These are phyloP conservation scores for Yponomeuta sedellus DNA, from an alignment of 2,888 invertebrate species.

Conservation along the genomic window DNA sequence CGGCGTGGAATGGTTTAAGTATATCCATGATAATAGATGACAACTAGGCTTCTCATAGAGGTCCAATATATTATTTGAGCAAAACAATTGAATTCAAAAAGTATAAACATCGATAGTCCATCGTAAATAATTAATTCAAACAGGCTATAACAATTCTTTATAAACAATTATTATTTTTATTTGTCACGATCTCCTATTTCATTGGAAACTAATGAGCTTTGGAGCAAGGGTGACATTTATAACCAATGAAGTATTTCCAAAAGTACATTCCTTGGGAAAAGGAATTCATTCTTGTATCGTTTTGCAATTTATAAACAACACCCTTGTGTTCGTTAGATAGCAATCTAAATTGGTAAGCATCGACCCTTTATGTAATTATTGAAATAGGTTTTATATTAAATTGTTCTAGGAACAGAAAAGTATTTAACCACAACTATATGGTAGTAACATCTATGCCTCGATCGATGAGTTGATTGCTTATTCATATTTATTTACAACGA, in stretches of 20 bases:
- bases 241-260: neutral
- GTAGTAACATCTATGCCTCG: neutral
- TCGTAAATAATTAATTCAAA: conserved; percentile 38
- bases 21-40: neutral
- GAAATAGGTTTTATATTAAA: conserved; percentile 24
- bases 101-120: conserved; percentile 6
- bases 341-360: neutral
- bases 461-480: conserved; percentile 29
- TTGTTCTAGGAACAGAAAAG: conserved; percentile 65
- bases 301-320: neutral
- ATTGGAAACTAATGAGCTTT: neutral
- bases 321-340: neutral
- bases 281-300: neutral
- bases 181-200: conserved; percentile 56
- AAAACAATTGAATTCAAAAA: neutral
- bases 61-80: neutral
- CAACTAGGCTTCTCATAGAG: neutral
- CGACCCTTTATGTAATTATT: conserved; percentile 16
- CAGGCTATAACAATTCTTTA: conserved; percentile 58
- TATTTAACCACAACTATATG: conserved; percentile 46
- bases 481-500: conserved; percentile 48
- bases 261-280: neutral
- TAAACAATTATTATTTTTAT: conserved; percentile 42
- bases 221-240: neutral
- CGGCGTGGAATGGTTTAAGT: neutral